phyloP scores from a whole-genome alignment of 2,113 vertebrate genomes.

The Morone chrysops region DNA sequence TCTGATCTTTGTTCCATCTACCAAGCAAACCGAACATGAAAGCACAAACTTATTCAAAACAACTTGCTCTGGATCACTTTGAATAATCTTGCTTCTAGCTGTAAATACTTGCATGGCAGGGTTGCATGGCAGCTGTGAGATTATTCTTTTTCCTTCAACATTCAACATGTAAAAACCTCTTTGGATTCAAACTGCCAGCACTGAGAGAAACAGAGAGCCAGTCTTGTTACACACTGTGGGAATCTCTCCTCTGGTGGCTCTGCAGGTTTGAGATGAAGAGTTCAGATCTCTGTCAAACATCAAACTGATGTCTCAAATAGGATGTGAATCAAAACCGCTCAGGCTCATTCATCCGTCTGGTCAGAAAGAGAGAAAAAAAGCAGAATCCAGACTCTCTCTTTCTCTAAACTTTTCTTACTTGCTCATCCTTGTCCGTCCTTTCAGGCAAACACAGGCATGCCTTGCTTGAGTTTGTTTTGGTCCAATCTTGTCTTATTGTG shows the following conservation, averaged over 20 bases:
- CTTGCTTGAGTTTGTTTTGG: slow-evolving; percentile 65
- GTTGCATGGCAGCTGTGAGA: slow-evolving; percentile 53
- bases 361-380: slow-evolving; percentile 19
- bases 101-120: slow-evolving; percentile 60
- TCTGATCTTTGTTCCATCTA: slow-evolving; percentile 67
- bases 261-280: slow-evolving; percentile 52
- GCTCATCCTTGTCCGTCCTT: slow-evolving; percentile 43
- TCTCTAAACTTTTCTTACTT: slow-evolving; percentile 22
- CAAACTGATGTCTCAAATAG: slow-evolving; percentile 51
- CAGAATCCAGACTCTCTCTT: slow-evolving; percentile 27
- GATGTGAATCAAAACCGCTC: slow-evolving; percentile 48
- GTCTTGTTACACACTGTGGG: slow-evolving; percentile 20
- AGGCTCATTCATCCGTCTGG: slow-evolving; percentile 40
- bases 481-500: slow-evolving; percentile 63
- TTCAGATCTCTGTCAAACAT: slow-evolving; percentile 64
- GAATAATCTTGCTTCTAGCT: slow-evolving; percentile 61
- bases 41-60: slow-evolving; percentile 67
- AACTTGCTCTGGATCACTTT: slow-evolving; percentile 64
- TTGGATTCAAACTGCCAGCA: slow-evolving; percentile 25
- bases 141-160: slow-evolving; percentile 28
- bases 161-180: slow-evolving; percentile 29
- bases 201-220: slow-evolving; percentile 12
- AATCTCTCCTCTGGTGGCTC: slow-evolving; percentile 18
- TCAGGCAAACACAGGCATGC: slow-evolving; percentile 53
- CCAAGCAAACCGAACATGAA: slow-evolving; percentile 66